phyloP scores from a whole-genome alignment of 2,797 vertebrate genomes.

The Sebastes iracundus region DNA sequence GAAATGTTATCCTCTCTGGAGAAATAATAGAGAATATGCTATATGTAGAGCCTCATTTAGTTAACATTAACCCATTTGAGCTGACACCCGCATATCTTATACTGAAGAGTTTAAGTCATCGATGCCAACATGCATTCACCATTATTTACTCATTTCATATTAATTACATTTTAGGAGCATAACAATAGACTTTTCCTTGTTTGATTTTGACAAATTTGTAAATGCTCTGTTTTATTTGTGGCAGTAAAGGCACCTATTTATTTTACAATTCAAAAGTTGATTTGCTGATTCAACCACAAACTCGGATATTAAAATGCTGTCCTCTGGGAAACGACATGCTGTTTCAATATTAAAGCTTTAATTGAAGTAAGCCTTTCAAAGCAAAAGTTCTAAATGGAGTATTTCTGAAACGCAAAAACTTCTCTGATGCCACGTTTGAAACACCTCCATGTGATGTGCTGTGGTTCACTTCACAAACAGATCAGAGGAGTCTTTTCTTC shows the following conservation, averaged over 20 bases:
- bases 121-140: background rate
- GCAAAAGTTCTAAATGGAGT: background rate
- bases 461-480: background rate
- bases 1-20: background rate
- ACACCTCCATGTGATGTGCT: background rate
- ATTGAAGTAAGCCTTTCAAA: background rate
- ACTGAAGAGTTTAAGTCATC: background rate
- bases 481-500: background rate
- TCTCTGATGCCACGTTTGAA: background rate
- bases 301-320: background rate
- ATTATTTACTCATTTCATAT: background rate
- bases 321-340: background rate
- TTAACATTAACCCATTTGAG: background rate
- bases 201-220: background rate
- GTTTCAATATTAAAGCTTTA: background rate
- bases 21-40: background rate
- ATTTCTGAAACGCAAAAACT: background rate
- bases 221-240: background rate
- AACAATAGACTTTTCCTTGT: background rate
- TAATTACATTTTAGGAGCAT: background rate
- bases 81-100: background rate
- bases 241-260: background rate
- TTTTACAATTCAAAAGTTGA: background rate
- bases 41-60: background rate
- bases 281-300: background rate